These are phyloP conservation scores for Nautilus pompilius DNA, from an alignment of 1,140 invertebrate genomes.

Conservation along the genomic window DNA sequence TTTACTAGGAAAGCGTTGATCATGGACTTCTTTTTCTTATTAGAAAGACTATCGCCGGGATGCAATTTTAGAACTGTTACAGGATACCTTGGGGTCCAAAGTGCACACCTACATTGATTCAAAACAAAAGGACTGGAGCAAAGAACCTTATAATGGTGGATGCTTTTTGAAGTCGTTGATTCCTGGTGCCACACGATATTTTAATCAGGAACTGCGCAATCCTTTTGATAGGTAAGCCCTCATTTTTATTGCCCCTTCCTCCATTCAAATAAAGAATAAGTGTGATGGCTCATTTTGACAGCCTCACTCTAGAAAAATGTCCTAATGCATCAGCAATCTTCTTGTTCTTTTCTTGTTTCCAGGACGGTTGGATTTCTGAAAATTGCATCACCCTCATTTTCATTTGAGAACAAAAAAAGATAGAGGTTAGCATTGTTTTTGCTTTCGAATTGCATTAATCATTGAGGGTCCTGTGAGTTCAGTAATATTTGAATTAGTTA, in stretches of 20 bases:
- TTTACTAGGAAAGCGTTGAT: too few species aligned
- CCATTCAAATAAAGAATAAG: neutral
- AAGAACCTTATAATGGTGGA: conserved; percentile 45
- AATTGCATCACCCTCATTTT: too few species aligned
- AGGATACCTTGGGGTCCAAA: conserved; percentile 35
- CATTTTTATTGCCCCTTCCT: neutral
- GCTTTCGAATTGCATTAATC: too few species aligned
- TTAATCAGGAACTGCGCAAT: conserved; percentile 29
- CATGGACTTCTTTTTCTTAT: neutral
- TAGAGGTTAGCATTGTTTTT: too few species aligned
- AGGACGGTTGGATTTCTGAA: too few species aligned
- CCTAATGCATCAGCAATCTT: too few species aligned
- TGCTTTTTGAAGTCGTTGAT: conserved; percentile 41
- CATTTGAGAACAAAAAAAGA: too few species aligned
- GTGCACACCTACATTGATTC: conserved; percentile 37
- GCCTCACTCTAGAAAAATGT: too few species aligned
- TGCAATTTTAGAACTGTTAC: conserved; percentile 45
- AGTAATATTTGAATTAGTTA: too few species aligned
- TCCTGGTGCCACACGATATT: conserved; percentile 33
- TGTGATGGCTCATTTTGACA: too few species aligned
- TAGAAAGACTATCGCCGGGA: conserved; percentile 10
- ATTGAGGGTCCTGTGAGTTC: too few species aligned
- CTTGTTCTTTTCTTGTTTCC: too few species aligned
- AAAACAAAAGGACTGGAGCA: conserved; percentile 44
- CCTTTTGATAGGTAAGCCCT: conserved; percentile 29